These are phyloP conservation scores for Popillia japonica DNA, from an alignment of 1,140 invertebrate genomes.

Conservation along the genomic window DNA sequence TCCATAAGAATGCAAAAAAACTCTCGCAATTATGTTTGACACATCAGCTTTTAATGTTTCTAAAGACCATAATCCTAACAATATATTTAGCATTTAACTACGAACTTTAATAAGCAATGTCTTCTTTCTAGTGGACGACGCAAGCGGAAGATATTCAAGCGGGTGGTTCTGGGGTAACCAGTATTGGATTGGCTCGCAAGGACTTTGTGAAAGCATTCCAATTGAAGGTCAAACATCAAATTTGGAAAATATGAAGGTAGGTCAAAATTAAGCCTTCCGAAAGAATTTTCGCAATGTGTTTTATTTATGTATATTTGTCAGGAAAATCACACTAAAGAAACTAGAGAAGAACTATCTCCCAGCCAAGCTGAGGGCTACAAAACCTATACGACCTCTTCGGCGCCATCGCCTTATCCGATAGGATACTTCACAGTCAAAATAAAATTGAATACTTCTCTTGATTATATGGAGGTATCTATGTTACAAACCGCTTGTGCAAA, in stretches of 20 bases:
- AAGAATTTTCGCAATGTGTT: background rate
- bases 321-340: slow-evolving; percentile 6
- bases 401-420: background rate
- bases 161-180: slow-evolving; percentile 86
- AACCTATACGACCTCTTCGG: background rate
- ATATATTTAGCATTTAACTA: no score
- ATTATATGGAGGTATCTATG: slow-evolving; percentile 8
- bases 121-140: slow-evolving; percentile 75
- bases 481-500: background rate
- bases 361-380: slow-evolving; percentile 35
- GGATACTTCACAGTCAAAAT: slow-evolving; percentile 16
- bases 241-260: background rate
- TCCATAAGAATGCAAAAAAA: no score
- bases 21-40: no score
- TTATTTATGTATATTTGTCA: background rate
- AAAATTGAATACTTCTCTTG: slow-evolving; percentile 21
- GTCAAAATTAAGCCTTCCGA: background rate
- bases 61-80: no score
- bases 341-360: slow-evolving; percentile 16
- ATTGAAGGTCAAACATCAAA: slow-evolving; percentile 40
- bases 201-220: slow-evolving; percentile 74
- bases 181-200: slow-evolving; percentile 81
- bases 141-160: slow-evolving; percentile 78
- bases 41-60: no score
- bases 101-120: background rate